phyloP scores from a whole-genome alignment of 2,797 vertebrate species.

The Nasua narica region DNA sequence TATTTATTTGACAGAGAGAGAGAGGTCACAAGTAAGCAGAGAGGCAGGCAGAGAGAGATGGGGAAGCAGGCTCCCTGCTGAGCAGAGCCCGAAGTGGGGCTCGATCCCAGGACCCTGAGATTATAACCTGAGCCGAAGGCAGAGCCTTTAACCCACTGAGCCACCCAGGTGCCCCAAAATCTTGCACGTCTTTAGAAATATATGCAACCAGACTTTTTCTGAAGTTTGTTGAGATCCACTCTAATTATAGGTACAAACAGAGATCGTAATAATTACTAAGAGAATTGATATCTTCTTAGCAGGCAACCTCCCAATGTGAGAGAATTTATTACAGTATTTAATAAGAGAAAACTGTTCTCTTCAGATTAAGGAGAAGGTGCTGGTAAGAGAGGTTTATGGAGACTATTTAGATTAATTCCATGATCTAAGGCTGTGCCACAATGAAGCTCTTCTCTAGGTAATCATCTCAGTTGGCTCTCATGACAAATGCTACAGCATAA shows the following conservation, averaged over 20 bases:
- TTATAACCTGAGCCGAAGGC: no score
- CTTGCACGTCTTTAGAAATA: not conserved
- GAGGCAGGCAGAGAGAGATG: no score
- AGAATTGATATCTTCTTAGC: not conserved
- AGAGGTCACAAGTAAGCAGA: no score
- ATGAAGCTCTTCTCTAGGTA: not conserved
- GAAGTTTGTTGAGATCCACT: not conserved
- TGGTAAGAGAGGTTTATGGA: not conserved
- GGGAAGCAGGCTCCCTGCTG: no score
- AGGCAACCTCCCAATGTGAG: not conserved
- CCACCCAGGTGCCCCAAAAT: not conserved
- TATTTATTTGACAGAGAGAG: no score
- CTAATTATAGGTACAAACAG: not conserved
- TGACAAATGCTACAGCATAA: not conserved
- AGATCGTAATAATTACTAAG: not conserved
- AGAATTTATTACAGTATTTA: not conserved
- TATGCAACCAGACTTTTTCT: not conserved
- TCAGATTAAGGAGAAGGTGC: not conserved
- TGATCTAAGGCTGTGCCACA: not conserved
- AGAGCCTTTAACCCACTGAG: no score
- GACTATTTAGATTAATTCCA: not conserved
- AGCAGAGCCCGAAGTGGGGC: no score
- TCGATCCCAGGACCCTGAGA: no score
- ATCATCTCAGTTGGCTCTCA: not conserved
- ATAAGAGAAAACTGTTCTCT: not conserved